Evolutionary conservation across 2,113 vertebrate genomes (phyloP).

Genomic region (Chiloscyllium plagiosum): DNA sequence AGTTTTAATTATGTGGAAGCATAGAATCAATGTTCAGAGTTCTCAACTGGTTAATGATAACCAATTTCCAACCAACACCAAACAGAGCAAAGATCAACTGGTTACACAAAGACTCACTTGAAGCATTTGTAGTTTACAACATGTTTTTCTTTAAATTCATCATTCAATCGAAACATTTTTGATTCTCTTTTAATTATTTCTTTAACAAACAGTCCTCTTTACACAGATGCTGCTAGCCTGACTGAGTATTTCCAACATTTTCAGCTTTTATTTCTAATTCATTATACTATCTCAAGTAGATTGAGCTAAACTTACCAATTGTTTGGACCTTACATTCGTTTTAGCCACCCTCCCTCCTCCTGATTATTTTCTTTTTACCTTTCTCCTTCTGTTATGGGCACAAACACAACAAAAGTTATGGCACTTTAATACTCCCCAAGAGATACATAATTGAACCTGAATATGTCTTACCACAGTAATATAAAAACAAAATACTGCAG

Average conservation of each 20-base stretch:
- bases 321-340: neutral
- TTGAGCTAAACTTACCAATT: neutral
- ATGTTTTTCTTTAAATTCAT: neutral
- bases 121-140: neutral
- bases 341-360: neutral
- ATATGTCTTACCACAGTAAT: no score
- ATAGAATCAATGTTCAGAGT: neutral
- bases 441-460: neutral
- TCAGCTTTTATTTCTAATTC: neutral
- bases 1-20: slow-evolving; percentile 29
- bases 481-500: no score
- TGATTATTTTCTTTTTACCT: neutral
- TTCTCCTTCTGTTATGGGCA: neutral
- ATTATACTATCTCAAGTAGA: neutral
- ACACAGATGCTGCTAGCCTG: neutral
- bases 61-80: neutral
- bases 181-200: neutral
- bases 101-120: neutral
- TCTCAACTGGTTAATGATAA: neutral
- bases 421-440: neutral
- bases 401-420: neutral
- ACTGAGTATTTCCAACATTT: neutral
- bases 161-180: neutral
- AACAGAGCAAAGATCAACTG: neutral
- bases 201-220: neutral